Base-by-base conservation (phyloP, 2,113 vertebrate genomes). In the Electrona antarctica region DNA sequence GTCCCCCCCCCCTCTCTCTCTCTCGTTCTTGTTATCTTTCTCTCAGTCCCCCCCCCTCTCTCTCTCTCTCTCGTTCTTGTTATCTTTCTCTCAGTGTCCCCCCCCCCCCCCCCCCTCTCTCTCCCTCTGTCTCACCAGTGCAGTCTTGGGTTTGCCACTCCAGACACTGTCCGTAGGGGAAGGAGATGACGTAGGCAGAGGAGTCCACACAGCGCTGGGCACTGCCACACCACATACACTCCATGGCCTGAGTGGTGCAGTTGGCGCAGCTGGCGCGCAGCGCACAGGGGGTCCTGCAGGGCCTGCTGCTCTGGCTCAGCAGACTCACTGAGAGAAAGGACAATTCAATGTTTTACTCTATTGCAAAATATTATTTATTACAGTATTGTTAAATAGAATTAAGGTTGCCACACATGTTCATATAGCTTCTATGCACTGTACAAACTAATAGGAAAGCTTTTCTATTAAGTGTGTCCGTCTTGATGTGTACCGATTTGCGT, bases 201-300 rank as follows among this genome's bases (percentile, higher is more conserved):
- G 97, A 97, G 90, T 99, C 97, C 1, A 99, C 96, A 0, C 97
- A 99, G 0, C 97, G 93, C 45, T 90, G 93, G 0, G 95, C 95
- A 12, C 94, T 97, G 82, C 96, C 92, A 29, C 97, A 99, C 97
- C 97, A 98, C 97, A 99, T 99, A 41, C 97, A 99, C 80, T 98
- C 96, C 93, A 96, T 96, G 55, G 95, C 94, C 7, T 95, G 96
- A 83, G 95, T 97, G 0, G 97, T 98, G 67, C 97, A 99, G 92
- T 98, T 97, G 55, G 94, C 84, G 3, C 97, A 99, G 0, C 90
- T 93, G 2, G 88, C 91, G n/a, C 96, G 80, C 41, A 96, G 82
- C 0, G 96, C 95, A 52, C 97, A 99, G 0, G 96, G 95, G n/a
- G 93, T 95, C 78, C 95, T 96, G 82, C 97, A 99, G 0, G 95